Conservation (phyloP, 2,888 invertebrate species). For the Parapristionchus giblindavisi region DNA sequence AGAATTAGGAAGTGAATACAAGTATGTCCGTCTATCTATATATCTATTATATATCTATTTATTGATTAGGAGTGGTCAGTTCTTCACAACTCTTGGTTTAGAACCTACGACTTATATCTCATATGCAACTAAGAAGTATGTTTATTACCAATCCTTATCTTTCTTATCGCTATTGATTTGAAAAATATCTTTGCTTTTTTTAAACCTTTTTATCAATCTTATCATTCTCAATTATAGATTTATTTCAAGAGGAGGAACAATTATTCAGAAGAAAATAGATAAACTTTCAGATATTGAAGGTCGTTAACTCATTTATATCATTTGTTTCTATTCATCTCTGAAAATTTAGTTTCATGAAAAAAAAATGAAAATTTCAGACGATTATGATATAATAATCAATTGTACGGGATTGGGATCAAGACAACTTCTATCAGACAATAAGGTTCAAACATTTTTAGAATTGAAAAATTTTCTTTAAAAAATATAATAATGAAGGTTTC, state of each 20-base stretch:
- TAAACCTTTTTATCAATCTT: too few relatives aligned
- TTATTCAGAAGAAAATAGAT: conserved; percentile 36
- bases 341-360: not conserved
- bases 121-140: conserved; percentile 41
- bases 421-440: conserved; percentile 76
- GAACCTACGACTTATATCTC: conserved; percentile 49
- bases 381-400: conserved; percentile 78
- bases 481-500: conserved; percentile 73
- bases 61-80: conserved; percentile 46
- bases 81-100: conserved; percentile 52
- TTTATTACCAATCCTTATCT: not conserved
- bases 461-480: conserved; percentile 69
- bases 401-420: conserved; percentile 81
- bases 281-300: conserved; percentile 39
- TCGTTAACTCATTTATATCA: not conserved
- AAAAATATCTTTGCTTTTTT: too few relatives aligned
- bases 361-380: conserved; percentile 16
- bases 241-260: conserved; percentile 45
- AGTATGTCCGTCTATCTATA: conserved; percentile 3
- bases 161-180: conserved; percentile 1
- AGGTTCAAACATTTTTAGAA: conserved; percentile 72
- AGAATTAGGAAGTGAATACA: not conserved
- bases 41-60: not conserved
- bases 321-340: not conserved
- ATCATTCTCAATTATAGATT: conserved; percentile 43